phyloP scores from a whole-genome alignment of 2,113 vertebrate genomes.

The Paraplagusia blochii region DNA sequence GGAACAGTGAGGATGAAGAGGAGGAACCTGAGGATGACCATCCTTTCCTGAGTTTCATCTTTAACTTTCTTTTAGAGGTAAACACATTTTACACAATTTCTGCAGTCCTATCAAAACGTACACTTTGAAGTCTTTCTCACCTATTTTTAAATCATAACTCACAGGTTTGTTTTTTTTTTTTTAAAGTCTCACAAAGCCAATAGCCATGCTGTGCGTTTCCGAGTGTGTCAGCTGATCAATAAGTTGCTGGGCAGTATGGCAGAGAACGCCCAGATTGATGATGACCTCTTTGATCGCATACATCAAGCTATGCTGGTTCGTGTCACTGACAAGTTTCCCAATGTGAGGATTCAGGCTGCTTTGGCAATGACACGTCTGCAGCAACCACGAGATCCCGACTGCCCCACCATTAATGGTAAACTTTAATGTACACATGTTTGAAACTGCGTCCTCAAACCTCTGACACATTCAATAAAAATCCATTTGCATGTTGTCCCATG shows the following conservation, averaged over 20 bases:
- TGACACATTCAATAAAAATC: too few species aligned
- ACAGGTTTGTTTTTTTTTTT: neutral
- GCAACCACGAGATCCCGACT: slow-evolving; percentile 85
- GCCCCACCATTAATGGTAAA: slow-evolving; percentile 85
- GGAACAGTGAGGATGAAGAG: slow-evolving; percentile 69
- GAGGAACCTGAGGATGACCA: slow-evolving; percentile 74
- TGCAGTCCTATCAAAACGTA: neutral
- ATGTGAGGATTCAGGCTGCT: slow-evolving; percentile 91
- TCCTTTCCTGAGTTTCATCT: slow-evolving; percentile 83
- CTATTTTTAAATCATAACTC: neutral
- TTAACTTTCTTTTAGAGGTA: slow-evolving; percentile 93
- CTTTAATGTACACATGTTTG: neutral
- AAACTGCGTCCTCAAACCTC: too few species aligned
- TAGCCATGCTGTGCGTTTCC: slow-evolving; percentile 89
- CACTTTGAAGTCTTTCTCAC: neutral
- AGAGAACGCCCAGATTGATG: slow-evolving; percentile 93
- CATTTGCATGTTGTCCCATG: too few species aligned
- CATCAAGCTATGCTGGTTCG: slow-evolving; percentile 90
- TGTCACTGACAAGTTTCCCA: slow-evolving; percentile 91
- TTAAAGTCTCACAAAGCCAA: slow-evolving; percentile 84
- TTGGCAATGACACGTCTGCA: slow-evolving; percentile 93
- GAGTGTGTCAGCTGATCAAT: slow-evolving; percentile 90
- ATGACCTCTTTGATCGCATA: slow-evolving; percentile 89
- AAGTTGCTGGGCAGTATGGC: slow-evolving; percentile 90
- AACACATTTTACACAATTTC: slow-evolving; percentile 6